phyloP scores from a whole-genome alignment of 1,140 invertebrate species.

The Lutraria rhynchaena region DNA sequence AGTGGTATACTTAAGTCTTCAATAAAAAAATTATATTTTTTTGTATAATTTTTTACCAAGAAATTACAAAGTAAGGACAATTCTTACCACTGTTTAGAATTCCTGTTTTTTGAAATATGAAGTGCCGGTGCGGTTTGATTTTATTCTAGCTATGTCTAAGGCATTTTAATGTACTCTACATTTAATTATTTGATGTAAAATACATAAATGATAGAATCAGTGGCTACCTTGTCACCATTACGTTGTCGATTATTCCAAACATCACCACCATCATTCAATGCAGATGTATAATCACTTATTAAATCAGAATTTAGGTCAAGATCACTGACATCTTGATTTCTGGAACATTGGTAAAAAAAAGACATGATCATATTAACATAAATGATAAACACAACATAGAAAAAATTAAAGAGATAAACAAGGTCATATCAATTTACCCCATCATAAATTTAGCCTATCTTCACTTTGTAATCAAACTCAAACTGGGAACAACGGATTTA shows the following conservation, averaged over 20 bases:
- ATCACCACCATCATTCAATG: slow-evolving; percentile 58
- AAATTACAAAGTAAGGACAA: no score
- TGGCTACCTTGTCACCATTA: neutral
- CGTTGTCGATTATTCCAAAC: neutral
- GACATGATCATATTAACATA: neutral
- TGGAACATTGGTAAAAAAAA: slow-evolving; percentile 38
- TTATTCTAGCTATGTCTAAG: no score
- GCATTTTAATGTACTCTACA: no score
- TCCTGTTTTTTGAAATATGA: no score
- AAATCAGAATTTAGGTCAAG: slow-evolving; percentile 71
- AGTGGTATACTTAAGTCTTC: no score
- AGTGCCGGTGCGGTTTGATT: no score
- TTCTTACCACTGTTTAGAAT: no score
- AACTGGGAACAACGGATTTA: neutral
- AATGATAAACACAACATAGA: neutral
- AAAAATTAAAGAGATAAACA: neutral
- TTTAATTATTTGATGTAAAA: no score
- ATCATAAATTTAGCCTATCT: neutral
- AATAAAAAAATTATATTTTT: no score
- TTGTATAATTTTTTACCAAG: no score
- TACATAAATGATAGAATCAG: no score
- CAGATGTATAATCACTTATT: slow-evolving; percentile 78
- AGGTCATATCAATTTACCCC: neutral
- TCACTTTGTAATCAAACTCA: neutral
- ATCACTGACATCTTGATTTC: slow-evolving; percentile 54